Conservation (phyloP, 2,888 invertebrate species). For the Abrostola tripartita region DNA sequence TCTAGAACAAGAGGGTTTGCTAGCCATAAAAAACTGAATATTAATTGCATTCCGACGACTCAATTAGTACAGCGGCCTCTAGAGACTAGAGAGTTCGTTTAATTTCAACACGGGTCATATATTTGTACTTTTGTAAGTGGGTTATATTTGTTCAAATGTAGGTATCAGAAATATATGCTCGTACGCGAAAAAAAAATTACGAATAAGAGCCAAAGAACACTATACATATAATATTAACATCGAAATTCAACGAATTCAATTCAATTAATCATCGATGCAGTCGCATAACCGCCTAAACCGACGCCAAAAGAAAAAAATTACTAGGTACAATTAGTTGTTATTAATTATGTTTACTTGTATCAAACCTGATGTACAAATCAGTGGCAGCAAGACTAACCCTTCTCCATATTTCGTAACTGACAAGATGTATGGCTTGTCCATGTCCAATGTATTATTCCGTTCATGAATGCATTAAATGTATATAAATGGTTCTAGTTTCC, state of each 20-base stretch:
- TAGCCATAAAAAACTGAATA: background rate
- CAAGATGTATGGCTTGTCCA: background rate
- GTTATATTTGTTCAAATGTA: too few species aligned
- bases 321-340: too few species aligned
- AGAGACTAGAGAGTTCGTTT: background rate
- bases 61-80: background rate
- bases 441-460: slow-evolving; percentile 21
- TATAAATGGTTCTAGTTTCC: slow-evolving; percentile 30
- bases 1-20: background rate
- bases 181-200: too few species aligned
- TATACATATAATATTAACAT: too few species aligned
- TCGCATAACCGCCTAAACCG: too few species aligned
- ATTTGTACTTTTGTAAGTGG: background rate
- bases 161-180: too few species aligned
- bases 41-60: background rate
- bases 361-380: background rate
- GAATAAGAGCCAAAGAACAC: too few species aligned
- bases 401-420: background rate
- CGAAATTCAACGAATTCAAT: too few species aligned
- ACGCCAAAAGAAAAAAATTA: too few species aligned
- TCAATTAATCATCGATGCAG: too few species aligned
- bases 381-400: background rate
- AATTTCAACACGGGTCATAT: background rate
- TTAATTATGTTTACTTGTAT: too few species aligned
- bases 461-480: slow-evolving; percentile 36